Percentiles rank a stretch among this genome's conserved stretches.
Conservation (phyloP, 2,113 vertebrate species). For the Sapajus apella region DNA sequence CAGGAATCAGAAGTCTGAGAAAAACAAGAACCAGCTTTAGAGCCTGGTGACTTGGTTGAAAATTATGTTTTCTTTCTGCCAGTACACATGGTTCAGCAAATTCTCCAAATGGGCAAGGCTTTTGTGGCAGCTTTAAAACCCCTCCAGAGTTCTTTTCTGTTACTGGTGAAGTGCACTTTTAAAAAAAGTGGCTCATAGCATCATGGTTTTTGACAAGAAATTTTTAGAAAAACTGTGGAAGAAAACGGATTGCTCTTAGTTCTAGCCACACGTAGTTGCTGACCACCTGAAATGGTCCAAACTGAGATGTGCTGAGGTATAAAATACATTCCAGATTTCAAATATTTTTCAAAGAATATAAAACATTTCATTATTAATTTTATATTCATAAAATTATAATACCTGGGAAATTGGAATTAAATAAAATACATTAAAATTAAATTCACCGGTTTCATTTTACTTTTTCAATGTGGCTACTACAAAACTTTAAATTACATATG, state of each 20-base stretch:
- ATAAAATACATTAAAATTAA: conserved; percentile 13
- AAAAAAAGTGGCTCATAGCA: neutral
- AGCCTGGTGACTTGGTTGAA: neutral
- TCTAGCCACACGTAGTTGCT: neutral
- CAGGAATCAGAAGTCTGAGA: neutral
- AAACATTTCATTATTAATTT: neutral
- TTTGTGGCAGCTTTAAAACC: neutral
- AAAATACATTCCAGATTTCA: neutral
- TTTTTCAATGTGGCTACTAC: neutral
- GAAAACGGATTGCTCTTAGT: neutral
- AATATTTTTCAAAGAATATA: neutral
- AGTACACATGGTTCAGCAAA: neutral
- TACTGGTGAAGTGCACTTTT: neutral
- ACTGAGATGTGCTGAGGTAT: neutral
- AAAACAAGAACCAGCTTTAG: neutral
- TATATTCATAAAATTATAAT: neutral
- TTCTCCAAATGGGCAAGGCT: neutral
- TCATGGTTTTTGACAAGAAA: neutral
- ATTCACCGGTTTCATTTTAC: neutral
- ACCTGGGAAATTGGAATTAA: neutral
- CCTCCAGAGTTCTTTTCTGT: neutral
- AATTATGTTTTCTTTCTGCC: neutral
- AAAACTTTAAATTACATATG: neutral
- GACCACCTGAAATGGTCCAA: neutral
- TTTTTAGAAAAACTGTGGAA: neutral